A percentile compares a stretch with the other conserved stretches of the same genome.
These are phyloP conservation scores for Chromis chromis DNA, from an alignment of 2,797 vertebrate genomes.

Conservation along the genomic window DNA sequence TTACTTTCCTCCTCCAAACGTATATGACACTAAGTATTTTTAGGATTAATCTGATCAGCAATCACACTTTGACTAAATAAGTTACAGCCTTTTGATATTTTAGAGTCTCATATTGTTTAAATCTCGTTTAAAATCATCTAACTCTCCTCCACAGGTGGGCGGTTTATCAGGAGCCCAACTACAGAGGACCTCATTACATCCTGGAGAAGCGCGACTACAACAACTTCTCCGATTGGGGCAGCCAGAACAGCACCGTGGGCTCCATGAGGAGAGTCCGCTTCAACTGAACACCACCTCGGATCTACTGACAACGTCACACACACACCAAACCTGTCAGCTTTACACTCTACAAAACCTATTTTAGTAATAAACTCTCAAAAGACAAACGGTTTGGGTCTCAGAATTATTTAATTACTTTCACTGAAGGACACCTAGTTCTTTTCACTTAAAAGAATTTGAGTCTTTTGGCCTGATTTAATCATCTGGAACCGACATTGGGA, in stretches of 20 bases:
- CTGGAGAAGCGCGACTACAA: conserved; percentile 86
- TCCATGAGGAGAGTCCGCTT: conserved; percentile 85
- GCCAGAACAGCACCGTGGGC: conserved; percentile 83
- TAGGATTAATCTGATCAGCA: no score
- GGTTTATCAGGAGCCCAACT: conserved; percentile 86
- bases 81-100: no score
- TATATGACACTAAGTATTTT: no score
- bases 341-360: conserved; percentile 63
- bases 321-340: conserved; percentile 57
- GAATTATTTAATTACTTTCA: no score
- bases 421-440: no score
- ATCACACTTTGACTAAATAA: no score
- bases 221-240: conserved; percentile 85
- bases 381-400: neutral
- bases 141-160: conserved; percentile 77
- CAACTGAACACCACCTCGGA: conserved; percentile 60
- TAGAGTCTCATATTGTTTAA: no score
- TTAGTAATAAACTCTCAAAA: conserved; percentile 80
- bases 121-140: neutral
- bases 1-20: no score
- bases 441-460: no score
- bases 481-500: no score
- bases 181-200: conserved; percentile 83
- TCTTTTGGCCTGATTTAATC: neutral
- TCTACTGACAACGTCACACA: conserved; percentile 10